Evolutionary conservation across 1,140 invertebrate genomes (phyloP).

Genomic region (Ips nitidus): DNA sequence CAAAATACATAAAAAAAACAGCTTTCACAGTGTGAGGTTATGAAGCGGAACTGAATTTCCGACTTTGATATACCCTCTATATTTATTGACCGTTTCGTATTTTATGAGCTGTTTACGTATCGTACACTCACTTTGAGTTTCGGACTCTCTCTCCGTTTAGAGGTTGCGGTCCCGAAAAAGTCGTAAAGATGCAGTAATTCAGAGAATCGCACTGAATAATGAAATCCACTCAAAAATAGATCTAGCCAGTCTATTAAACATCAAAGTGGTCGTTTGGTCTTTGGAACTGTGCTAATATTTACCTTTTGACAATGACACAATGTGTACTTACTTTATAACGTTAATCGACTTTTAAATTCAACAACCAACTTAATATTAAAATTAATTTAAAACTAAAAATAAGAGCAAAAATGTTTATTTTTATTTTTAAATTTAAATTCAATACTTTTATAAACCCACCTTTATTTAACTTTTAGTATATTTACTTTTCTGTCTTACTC

Average conservation of each 20-base stretch:
- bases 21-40: slow-evolving; percentile 13
- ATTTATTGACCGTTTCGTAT: slow-evolving; percentile 29
- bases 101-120: slow-evolving; percentile 31
- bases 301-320: neutral
- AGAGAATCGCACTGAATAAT: slow-evolving; percentile 26
- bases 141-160: slow-evolving; percentile 19
- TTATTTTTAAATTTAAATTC: no score
- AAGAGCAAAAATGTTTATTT: no score
- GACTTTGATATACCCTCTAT: slow-evolving; percentile 28
- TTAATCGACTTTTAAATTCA: no score
- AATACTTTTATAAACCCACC: no score
- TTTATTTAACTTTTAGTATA: no score
- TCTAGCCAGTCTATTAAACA: slow-evolving; percentile 30
- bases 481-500: no score
- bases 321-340: no score
- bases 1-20: neutral
- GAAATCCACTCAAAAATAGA: slow-evolving; percentile 35
- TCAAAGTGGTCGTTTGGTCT: slow-evolving; percentile 21
- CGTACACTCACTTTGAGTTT: slow-evolving; percentile 27
- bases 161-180: slow-evolving; percentile 27
- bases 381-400: no score
- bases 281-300: neutral
- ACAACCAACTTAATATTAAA: no score
- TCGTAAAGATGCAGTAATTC: slow-evolving; percentile 30
- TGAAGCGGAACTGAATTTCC: slow-evolving; percentile 25